Percentiles rank a stretch among this genome's conserved stretches.
These are phyloP conservation scores for Monoplex corrugatus DNA, from an alignment of 2,888 invertebrate species.

Conservation along the genomic window DNA sequence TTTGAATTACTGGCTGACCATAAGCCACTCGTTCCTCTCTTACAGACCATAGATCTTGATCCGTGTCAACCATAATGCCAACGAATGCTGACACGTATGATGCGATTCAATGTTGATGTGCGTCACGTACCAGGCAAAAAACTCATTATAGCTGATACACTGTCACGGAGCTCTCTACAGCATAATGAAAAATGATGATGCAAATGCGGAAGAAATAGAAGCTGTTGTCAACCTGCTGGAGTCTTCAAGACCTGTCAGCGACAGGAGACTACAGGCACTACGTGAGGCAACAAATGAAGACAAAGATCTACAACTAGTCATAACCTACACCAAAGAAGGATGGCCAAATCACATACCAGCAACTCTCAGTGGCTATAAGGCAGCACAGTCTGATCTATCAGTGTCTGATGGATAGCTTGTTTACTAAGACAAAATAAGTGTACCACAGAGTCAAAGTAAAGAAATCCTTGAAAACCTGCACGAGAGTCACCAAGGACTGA, in stretches of 20 bases:
- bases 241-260: not conserved
- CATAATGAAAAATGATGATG: not conserved
- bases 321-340: not conserved
- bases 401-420: not conserved
- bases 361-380: not conserved
- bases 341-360: not conserved
- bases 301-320: not conserved
- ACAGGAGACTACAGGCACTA: not conserved
- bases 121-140: slow-evolving; percentile 20
- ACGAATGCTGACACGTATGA: not conserved
- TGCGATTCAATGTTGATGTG: slow-evolving; percentile 12
- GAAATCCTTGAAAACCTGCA: too few species aligned
- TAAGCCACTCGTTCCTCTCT: slow-evolving; percentile 24
- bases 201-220: not conserved
- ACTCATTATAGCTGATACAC: slow-evolving; percentile 26
- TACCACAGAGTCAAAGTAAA: too few species aligned
- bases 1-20: slow-evolving; percentile 21
- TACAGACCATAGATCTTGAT: too few species aligned
- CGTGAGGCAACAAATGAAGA: not conserved
- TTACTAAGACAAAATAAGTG: too few species aligned
- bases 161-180: slow-evolving; percentile 2
- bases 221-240: not conserved
- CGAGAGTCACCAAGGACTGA: too few species aligned
- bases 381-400: slow-evolving; percentile 30
- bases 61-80: slow-evolving; percentile 8